Base-by-base conservation (phyloP, 2,888 invertebrate species). In the Dasypolia templi region DNA sequence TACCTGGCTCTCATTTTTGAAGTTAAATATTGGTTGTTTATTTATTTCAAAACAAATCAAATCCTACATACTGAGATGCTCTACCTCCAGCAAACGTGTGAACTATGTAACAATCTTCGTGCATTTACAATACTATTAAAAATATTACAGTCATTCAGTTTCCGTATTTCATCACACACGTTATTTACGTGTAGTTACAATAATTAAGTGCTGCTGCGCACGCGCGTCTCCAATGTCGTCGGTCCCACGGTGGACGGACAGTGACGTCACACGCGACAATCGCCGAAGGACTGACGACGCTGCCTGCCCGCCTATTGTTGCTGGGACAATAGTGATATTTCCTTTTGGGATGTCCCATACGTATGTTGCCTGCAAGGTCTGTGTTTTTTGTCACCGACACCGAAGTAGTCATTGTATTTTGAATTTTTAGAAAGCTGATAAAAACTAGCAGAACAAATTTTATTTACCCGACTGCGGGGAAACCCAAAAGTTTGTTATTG, bases 231-330 rank as follows among this genome's bases (percentile, higher is more conserved):
- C 95, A 94, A 94, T 94, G 94, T 91, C 94, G 94, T 91, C 94
- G 88, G 88, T 95, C 95, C 91, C 95, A 95, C 95, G 94, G 88
- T 91, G 90, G 91, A 89, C 90, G 90, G 91, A 89, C 90, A 87
- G 84, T 91, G 92, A 92, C 91, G 92, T 91, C 91, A 88, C 55
- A 29, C 62, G 86, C 82, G 86, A 88, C 89, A 89, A 89, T 87
- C 83, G 84, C 81, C 86, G 90, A 87, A 91, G 91, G 89, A 91
- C 88, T 84, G 87, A 81, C 86, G 83, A 73, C 77, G 86, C 77
- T 79, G 77, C 49, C 75, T 61, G 64, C 84, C 71, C 77, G 80
- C 71, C 88, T 79, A 92, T 92, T 92, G 93, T 93, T 88, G 84
- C 68, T 69, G 80, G 81, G 85, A 91, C 89, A 92, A 91, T 90